Conservation (phyloP, 2,113 vertebrate genomes). For the Zeus faber region DNA sequence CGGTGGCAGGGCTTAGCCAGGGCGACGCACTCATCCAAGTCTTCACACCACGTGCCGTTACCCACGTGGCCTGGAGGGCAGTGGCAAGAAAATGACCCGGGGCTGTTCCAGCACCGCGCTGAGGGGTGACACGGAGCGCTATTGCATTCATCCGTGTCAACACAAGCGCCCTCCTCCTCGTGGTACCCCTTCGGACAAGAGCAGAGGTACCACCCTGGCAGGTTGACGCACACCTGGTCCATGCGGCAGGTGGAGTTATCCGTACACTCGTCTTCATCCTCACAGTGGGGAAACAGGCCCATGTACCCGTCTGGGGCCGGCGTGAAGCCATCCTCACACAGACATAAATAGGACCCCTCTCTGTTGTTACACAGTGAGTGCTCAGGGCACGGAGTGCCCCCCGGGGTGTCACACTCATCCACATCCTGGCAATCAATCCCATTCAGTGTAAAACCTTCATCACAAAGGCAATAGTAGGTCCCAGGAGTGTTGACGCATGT, state of each 20-base stretch:
- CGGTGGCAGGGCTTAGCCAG: constrained; percentile 59
- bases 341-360: constrained; percentile 55
- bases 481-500: constrained; percentile 70
- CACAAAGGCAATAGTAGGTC: constrained; percentile 71
- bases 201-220: constrained; percentile 64
- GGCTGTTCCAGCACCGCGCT: constrained; percentile 73
- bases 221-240: constrained; percentile 76
- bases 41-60: constrained; percentile 72
- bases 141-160: constrained; percentile 74
- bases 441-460: constrained; percentile 63
- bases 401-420: constrained; percentile 64
- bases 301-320: constrained; percentile 19
- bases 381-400: constrained; percentile 51
- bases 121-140: constrained; percentile 56
- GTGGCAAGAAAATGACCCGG: constrained; percentile 73
- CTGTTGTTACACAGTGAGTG: constrained; percentile 72
- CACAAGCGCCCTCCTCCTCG: constrained; percentile 58
- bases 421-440: constrained; percentile 66
- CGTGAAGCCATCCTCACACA: not conserved
- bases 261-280: constrained; percentile 73
- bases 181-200: constrained; percentile 66
- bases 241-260: constrained; percentile 55
- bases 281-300: constrained; percentile 47
- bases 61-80: constrained; percentile 70
- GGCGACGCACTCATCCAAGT: constrained; percentile 73